Percentiles rank a stretch among this genome's conserved stretches.
Conservation (phyloP, 1,140 invertebrate genomes). For the Anthonomus grandis region DNA sequence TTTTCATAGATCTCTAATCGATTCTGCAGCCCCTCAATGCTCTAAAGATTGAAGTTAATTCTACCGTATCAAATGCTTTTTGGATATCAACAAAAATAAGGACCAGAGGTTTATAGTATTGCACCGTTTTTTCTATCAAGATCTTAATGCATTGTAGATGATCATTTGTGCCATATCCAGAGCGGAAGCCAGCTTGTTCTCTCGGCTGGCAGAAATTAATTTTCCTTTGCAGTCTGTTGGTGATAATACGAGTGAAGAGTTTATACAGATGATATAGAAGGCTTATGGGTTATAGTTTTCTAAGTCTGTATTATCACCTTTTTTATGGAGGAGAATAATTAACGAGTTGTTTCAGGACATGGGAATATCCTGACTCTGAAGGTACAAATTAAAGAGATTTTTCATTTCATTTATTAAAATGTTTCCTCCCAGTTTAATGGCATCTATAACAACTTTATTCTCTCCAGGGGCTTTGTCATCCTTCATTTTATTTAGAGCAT, state of each 20-base stretch:
- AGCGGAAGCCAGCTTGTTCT: slow-evolving; percentile 30
- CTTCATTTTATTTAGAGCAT: no score
- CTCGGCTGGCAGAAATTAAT: slow-evolving; percentile 24
- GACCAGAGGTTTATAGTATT: slow-evolving; percentile 17
- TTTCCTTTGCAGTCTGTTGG: slow-evolving; percentile 21
- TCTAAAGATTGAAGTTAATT: no score
- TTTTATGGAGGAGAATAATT: slow-evolving; percentile 9
- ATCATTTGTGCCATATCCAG: slow-evolving; percentile 25
- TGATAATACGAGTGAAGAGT: slow-evolving; percentile 24
- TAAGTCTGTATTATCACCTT: slow-evolving; percentile 10
- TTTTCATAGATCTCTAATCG: no score
- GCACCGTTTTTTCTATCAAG: slow-evolving; percentile 10
- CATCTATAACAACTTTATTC: no score
- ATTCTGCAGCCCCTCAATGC: no score
- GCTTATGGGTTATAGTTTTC: slow-evolving; percentile 16
- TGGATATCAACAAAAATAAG: slow-evolving; percentile 16
- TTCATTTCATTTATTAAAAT: no score
- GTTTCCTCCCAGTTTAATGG: no score
- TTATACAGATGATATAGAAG: slow-evolving; percentile 26
- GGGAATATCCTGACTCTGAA: no score
- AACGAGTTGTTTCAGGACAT: slow-evolving; percentile 11
- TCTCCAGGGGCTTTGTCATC: no score
- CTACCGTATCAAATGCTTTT: no score
- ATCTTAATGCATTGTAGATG: slow-evolving; percentile 18
- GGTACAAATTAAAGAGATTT: no score